These are phyloP conservation scores for Falcaria lacertinaria DNA, from an alignment of 2,888 invertebrate genomes.

Conservation along the genomic window DNA sequence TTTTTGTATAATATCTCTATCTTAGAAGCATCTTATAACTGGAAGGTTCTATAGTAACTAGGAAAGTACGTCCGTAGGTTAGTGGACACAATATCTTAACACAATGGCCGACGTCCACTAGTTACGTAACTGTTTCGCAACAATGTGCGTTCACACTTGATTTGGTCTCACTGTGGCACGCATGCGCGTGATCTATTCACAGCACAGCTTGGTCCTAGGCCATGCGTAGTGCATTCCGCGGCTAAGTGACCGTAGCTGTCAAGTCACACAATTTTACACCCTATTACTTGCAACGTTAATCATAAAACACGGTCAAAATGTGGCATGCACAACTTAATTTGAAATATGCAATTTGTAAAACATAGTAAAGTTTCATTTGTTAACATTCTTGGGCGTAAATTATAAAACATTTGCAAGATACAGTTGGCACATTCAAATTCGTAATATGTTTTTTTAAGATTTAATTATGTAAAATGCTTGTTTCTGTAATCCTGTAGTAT, in stretches of 20 bases:
- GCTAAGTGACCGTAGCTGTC: constrained; percentile 10
- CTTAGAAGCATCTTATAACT: not conserved
- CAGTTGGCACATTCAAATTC: too few relatives aligned
- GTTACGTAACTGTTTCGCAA: constrained; percentile 48
- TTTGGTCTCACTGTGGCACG: constrained; percentile 42
- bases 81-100: constrained; percentile 9
- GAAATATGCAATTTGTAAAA: not conserved
- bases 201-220: not conserved
- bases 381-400: too few relatives aligned
- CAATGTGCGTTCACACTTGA: constrained; percentile 56
- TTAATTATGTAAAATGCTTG: too few relatives aligned
- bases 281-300: constrained; percentile 1
- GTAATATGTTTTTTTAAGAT: too few relatives aligned
- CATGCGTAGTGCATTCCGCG: constrained; percentile 5
- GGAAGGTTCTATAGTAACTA: not conserved
- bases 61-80: not conserved
- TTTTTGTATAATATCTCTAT: too few relatives aligned
- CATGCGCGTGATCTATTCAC: constrained; percentile 1
- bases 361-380: not conserved
- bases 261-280: constrained; percentile 4
- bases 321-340: not conserved
- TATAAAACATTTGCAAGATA: too few relatives aligned
- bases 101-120: constrained; percentile 24
- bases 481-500: too few relatives aligned
- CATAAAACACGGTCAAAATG: not conserved